Conservation (phyloP, 1,140 invertebrate species). For the Akabosia matsudoensis region DNA sequence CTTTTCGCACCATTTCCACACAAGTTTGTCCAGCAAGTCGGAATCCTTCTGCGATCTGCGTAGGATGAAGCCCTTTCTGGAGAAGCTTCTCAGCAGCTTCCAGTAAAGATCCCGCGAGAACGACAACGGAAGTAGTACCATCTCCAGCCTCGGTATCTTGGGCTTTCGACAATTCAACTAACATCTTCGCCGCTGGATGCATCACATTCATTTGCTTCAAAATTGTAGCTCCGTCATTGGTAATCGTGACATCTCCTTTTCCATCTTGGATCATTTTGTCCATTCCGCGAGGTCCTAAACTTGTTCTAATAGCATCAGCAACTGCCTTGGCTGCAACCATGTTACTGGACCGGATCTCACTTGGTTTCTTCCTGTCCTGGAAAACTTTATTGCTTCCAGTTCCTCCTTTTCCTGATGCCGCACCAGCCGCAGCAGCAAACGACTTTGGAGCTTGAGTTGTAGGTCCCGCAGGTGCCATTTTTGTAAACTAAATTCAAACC, state of each 20-base stretch:
- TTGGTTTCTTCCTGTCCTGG: slow-evolving; percentile 89
- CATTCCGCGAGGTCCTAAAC: slow-evolving; percentile 97
- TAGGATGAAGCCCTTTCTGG: slow-evolving; percentile 94
- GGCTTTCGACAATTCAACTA: slow-evolving; percentile 87
- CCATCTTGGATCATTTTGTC: slow-evolving; percentile 99
- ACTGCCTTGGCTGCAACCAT: slow-evolving; percentile 98
- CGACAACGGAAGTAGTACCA: slow-evolving; percentile 96
- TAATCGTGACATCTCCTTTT: slow-evolving; percentile 98
- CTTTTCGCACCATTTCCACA: slow-evolving; percentile 64
- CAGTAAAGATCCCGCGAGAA: slow-evolving; percentile 90
- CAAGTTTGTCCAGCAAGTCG: slow-evolving; percentile 82
- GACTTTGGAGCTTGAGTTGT: neutral
- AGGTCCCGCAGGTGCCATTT: slow-evolving; percentile 6
- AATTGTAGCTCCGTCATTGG: slow-evolving; percentile 99
- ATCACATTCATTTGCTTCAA: slow-evolving; percentile 98
- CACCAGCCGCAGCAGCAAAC: neutral
- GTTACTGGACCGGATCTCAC: slow-evolving; percentile 90
- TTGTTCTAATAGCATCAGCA: slow-evolving; percentile 96
- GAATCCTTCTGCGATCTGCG: slow-evolving; percentile 94
- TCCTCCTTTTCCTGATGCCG: slow-evolving; percentile 49
- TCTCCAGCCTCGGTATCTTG: slow-evolving; percentile 99
- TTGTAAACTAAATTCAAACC: neutral
- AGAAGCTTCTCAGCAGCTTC: slow-evolving; percentile 92
- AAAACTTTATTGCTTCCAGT: slow-evolving; percentile 57
- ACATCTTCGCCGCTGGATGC: slow-evolving; percentile 98